Base-by-base conservation (phyloP, 2,797 vertebrate species). In the Aphelocoma californica region DNA sequence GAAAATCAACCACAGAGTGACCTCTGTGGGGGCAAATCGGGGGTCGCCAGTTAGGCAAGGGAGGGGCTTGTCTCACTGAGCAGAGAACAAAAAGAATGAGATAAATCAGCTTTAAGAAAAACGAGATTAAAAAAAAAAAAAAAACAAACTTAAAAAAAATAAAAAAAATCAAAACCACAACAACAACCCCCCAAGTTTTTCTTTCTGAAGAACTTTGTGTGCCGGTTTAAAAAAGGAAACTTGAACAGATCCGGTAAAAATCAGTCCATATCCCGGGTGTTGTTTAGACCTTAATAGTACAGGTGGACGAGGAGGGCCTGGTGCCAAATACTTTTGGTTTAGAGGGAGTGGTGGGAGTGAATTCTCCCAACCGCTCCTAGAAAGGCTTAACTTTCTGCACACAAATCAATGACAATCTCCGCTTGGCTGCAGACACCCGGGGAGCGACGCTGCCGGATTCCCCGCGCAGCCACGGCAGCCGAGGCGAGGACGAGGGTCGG, bases 321-420 rank as follows among this genome's bases (percentile, higher is more conserved):
- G 86, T 98, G 99, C 99, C 99, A 99, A 99, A 99, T 99, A 98
- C 98, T 99, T 99, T 98, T 98, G 98, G 98, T 99, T 98, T 98
- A 97, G 98, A 98, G 98, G 98, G 99, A 99, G 99, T 98, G 98
- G 98, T 98, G 98, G 98, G 99, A 98, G 98, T 98, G 98, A 98
- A 98, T 97, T 98, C 97, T 98, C 97, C 97, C 96, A 98, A 98
- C 98, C 98, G 98, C 98, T 98, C 98, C 97, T 97, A 98, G 98
- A 98, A 98, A 98, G 97, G 98, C 97, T 98, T 98, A 98, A 98
- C 98, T 98, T 98, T 98, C 98, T 97, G 97, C 98, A 97, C 98
- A 97, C 98, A 98, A 98, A 98, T 99, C 98, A 98, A 98, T 95
- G 98, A 99, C 99, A 99, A 57, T 95, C 95, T 94, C 72, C 60